Base-by-base conservation (phyloP, 2,797 vertebrate genomes). In the Phylloscopus collybita region DNA sequence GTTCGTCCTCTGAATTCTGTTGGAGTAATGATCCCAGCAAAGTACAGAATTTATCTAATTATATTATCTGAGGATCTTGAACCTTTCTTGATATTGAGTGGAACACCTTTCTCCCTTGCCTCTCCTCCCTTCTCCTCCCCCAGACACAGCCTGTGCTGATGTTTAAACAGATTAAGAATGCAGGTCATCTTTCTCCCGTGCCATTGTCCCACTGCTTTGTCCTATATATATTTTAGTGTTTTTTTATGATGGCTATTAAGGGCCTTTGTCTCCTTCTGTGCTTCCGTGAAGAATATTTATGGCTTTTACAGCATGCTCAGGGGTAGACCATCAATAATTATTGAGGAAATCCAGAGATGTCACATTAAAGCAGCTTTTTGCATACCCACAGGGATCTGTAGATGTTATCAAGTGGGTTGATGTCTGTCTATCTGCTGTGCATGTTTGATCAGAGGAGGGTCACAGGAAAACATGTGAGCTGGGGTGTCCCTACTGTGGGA, bases 181-280 rank as follows among this genome's bases (percentile, higher is more conserved):
- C 94, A 93, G 90, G 79, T 91, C 93, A 83, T 91, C 95, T 62
- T 96, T 86, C 79, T 88, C 67, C 86, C 12, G 40, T 96, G 90
- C 92, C 83, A 86, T 86, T 94, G 87, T 95, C 92, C 90, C 93
- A 50, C 81, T 66, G 73, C 69, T 95, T 94, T 95, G 87, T 97
- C 86, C 94, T 86, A 38, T 92, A 66, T 76, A 44, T 80, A 62
- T 80, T 93, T 96, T 94, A 94, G 91, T 92, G 65, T 89, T 96
- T 65, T 80, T 97, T 96, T 91, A 91, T 92, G 91, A 70, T 86
- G 69, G 79, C 94, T 95, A 36, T 91, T 95, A 97, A 94, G 60
- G 81, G 90, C 70, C 80, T 94, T 51, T 79, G 74, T 94, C 69
- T 95, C 90, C 87, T 97, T 82, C 83, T 89, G 89, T 71, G 85